Percentiles rank a stretch among this genome's conserved stretches.
Conservation (phyloP, 2,113 vertebrate species). For the Leucosticte australis region DNA sequence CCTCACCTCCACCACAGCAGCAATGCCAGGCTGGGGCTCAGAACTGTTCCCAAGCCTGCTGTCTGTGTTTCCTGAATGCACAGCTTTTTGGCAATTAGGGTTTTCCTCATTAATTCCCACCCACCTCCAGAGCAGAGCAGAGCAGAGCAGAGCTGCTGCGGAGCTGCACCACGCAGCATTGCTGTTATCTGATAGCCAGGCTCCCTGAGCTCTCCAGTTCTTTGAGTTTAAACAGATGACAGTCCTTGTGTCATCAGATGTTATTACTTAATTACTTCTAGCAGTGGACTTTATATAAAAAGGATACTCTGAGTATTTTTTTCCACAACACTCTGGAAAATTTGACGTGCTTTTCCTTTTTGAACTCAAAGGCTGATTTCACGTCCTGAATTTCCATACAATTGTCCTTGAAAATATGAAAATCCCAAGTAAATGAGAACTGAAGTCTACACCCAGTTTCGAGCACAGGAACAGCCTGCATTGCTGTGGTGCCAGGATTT, state of each 20-base stretch:
- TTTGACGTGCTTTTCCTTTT: constrained; percentile 42
- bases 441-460: neutral
- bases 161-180: neutral
- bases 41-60: neutral
- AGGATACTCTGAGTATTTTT: constrained; percentile 13
- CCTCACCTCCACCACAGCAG: neutral
- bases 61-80: neutral
- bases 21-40: neutral
- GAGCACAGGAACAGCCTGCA: neutral
- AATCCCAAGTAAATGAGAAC: constrained; percentile 11
- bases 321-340: constrained; percentile 20
- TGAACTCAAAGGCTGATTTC: constrained; percentile 26
- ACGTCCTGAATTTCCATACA: constrained; percentile 18
- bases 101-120: neutral
- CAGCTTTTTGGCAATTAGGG: neutral
- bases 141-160: neutral
- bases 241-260: constrained; percentile 62
- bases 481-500: neutral
- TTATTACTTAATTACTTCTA: constrained; percentile 57
- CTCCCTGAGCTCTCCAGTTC: constrained; percentile 43
- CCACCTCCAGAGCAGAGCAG: neutral
- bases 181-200: constrained; percentile 47
- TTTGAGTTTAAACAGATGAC: constrained; percentile 67
- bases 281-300: constrained; percentile 41
- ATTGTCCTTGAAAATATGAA: constrained; percentile 31